Evolutionary conservation across 2,888 invertebrate species (phyloP).

Genomic region (Parochlus steinenii): DNA sequence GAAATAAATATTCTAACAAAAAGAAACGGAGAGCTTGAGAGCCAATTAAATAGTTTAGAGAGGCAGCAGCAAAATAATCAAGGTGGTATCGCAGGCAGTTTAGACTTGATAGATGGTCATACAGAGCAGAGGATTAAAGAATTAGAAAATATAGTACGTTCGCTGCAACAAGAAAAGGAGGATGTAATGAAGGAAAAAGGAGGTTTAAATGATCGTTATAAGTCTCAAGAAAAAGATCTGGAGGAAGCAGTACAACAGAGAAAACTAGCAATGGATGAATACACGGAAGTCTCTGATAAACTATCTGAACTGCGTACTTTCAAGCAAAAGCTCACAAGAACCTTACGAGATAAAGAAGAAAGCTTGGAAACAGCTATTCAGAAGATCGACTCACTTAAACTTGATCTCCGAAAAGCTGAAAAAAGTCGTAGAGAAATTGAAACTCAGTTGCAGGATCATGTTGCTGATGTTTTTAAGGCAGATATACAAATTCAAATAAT

Average conservation of each 20-base stretch:
- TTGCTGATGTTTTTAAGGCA: slow-evolving; percentile 63
- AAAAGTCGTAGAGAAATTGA: slow-evolving; percentile 67
- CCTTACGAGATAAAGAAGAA: slow-evolving; percentile 76
- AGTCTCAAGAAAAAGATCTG: slow-evolving; percentile 66
- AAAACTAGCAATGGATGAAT: slow-evolving; percentile 80
- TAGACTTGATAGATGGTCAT: neutral
- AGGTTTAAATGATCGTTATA: slow-evolving; percentile 64
- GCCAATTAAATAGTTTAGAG: slow-evolving; percentile 42
- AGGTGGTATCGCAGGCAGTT: slow-evolving; percentile 7
- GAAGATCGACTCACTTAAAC: slow-evolving; percentile 66
- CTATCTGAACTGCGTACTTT: slow-evolving; percentile 67
- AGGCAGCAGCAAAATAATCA: slow-evolving; percentile 18
- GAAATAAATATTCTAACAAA: slow-evolving; percentile 63
- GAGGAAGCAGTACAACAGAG: slow-evolving; percentile 74
- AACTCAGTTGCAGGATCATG: slow-evolving; percentile 61
- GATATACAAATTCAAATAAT: slow-evolving; percentile 30
- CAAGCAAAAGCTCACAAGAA: slow-evolving; percentile 73
- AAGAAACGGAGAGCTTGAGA: slow-evolving; percentile 57
- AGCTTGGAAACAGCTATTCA: slow-evolving; percentile 76
- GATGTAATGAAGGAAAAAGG: slow-evolving; percentile 57
- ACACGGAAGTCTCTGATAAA: slow-evolving; percentile 77
- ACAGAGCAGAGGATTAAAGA: slow-evolving; percentile 37
- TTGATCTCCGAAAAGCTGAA: slow-evolving; percentile 69
- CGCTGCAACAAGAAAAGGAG: slow-evolving; percentile 55
- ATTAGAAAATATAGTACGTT: slow-evolving; percentile 46